Evolutionary conservation across 2,797 vertebrate genomes (phyloP).

Genomic region (Acestrorhynchus altus): DNA sequence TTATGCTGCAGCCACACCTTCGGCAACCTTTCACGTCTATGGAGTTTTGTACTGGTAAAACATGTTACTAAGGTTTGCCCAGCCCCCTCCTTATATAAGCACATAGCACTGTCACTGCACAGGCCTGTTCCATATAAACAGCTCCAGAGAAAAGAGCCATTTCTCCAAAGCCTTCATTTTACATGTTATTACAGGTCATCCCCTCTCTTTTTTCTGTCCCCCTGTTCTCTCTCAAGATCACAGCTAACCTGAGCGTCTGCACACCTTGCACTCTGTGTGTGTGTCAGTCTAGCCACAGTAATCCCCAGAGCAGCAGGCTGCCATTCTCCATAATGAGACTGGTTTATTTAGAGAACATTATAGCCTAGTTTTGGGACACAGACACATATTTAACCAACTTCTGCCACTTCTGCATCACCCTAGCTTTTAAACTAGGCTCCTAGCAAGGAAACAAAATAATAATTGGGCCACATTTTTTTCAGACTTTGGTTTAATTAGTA

Average conservation of each 20-base stretch:
- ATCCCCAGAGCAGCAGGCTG: constrained; percentile 16
- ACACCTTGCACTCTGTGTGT: not conserved
- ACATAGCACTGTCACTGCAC: too few relatives aligned
- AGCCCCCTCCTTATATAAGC: too few relatives aligned
- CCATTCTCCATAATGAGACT: constrained; percentile 27
- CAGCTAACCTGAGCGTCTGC: not conserved
- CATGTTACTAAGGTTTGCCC: too few relatives aligned
- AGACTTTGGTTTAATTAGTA: not conserved
- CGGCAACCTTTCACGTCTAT: too few relatives aligned
- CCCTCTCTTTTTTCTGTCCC: not conserved
- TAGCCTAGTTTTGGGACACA: constrained; percentile 25
- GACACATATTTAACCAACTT: constrained; percentile 15
- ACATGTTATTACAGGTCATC: constrained; percentile 11
- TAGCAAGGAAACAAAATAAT: not conserved
- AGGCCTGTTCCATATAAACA: not conserved
- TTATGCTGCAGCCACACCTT: too few relatives aligned
- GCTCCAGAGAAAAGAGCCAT: constrained; percentile 5
- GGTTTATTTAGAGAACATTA: constrained; percentile 33
- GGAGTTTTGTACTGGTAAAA: too few relatives aligned
- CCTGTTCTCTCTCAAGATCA: constrained; percentile 16
- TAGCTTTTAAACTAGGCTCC: constrained; percentile 21
- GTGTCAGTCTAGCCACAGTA: constrained; percentile 10
- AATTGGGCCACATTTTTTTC: not conserved
- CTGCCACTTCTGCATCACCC: constrained; percentile 2
- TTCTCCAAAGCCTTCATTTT: constrained; percentile 16